Base-by-base conservation (phyloP, 2,797 vertebrate genomes). In the Neostethus bicornis region DNA sequence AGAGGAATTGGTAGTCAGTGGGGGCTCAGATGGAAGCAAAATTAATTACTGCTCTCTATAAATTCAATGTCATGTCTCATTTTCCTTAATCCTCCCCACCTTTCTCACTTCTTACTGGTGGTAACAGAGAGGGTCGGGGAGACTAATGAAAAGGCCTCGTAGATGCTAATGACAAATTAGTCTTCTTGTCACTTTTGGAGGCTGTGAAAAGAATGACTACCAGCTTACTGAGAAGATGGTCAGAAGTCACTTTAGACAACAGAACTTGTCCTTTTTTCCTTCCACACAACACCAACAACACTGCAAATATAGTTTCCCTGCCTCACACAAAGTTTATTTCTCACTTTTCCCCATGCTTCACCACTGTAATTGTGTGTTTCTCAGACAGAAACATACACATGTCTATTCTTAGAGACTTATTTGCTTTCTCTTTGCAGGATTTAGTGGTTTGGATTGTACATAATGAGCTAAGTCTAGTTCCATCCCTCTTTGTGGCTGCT, bases 21-120 rank as follows among this genome's bases (percentile, higher is more conserved):
- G 80, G 81, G 58, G 64, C 61, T 77, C 28, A 82, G 92, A 90
- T 86, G 79, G 87, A 91, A 88, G 90, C 84, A 79, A 92, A 92
- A 96, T 96, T 94, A 95, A 95, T 95, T 95, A 95, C 93, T 91
- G 88, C 89, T 92, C 90, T 92, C 89, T 89, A 85, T 95, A 93
- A 94, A 95, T 95, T 94, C 84, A 77, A 49, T 94, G 94, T 94
- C 89, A 92, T 90, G 93, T 95, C 89, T 94, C 90, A 92, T 95
- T 95, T 94, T 92, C 66, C 77, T 89, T 93, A 88, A 92, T 94
- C 90, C 90, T 71, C 85, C 60, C 76, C 58, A 88, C 63, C 76
- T 67, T 79, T 70, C 68, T 62, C 66, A 45, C 70, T 83, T 79
- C 74, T 73, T 61, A 29, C 47, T 49, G 10, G 72, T 77, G 73